Evolutionary conservation across 2,113 vertebrate species (phyloP).

Genomic region (Dunckerocampus dactyliophorus): DNA sequence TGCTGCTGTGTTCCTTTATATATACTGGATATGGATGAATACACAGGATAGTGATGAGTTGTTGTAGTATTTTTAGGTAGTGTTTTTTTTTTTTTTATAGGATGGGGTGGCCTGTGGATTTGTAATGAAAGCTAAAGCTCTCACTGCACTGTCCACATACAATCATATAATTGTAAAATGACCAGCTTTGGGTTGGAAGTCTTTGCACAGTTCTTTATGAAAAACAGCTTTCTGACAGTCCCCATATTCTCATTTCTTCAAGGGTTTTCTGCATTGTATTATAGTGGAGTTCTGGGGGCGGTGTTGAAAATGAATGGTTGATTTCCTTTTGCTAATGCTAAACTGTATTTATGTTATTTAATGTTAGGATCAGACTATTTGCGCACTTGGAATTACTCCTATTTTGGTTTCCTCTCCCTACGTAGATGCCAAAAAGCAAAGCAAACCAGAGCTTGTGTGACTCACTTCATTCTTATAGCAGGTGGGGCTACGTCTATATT

Average conservation of each 20-base stretch:
- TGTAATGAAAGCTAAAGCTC: background rate
- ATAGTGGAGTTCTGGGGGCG: background rate
- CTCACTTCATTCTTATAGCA: background rate
- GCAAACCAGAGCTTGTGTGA: background rate
- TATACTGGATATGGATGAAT: no score
- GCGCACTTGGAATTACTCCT: background rate
- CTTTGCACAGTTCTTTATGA: background rate
- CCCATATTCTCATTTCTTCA: background rate
- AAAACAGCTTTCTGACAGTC: background rate
- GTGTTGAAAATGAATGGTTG: no score
- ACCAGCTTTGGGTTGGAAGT: background rate
- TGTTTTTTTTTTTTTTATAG: background rate
- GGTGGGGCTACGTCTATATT: no score
- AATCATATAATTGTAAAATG: conserved; percentile 2
- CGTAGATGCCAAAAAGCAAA: conserved; percentile 5
- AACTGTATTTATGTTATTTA: background rate
- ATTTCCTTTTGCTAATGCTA: background rate
- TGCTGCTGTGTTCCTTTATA: background rate
- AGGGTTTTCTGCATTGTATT: background rate
- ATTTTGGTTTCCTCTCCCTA: conserved; percentile 2
- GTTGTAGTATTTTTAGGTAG: no score
- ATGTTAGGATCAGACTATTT: background rate
- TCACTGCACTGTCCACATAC: background rate
- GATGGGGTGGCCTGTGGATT: background rate
- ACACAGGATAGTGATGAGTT: background rate